Evolutionary conservation across 2,113 vertebrate genomes (phyloP).

Genomic region (Ginglymostoma cirratum): DNA sequence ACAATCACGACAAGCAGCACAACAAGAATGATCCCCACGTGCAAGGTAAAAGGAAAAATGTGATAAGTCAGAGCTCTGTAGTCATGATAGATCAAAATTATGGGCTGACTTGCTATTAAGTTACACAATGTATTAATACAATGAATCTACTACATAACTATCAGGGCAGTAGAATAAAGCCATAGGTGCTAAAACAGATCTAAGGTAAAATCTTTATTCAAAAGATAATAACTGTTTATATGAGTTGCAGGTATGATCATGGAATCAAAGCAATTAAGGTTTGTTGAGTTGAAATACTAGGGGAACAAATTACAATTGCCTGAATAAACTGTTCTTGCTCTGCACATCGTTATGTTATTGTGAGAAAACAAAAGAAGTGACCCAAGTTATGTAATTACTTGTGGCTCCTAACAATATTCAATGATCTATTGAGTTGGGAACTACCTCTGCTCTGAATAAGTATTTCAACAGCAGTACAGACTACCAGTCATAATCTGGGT

Average conservation of each 20-base stretch:
- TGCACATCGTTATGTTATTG: neutral
- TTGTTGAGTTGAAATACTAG: neutral
- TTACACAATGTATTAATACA: too few species aligned
- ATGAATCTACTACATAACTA: too few species aligned
- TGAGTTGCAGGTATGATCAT: neutral
- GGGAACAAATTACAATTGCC: neutral
- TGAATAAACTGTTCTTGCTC: neutral
- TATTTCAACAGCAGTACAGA: neutral
- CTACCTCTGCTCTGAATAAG: neutral
- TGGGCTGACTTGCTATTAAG: too few species aligned
- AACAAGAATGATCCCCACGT: too few species aligned
- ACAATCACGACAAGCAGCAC: too few species aligned
- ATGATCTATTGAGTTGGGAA: neutral
- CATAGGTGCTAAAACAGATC: neutral
- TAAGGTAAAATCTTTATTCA: neutral
- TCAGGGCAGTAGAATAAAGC: too few species aligned
- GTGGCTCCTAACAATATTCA: neutral
- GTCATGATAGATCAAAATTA: too few species aligned
- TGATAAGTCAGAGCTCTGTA: too few species aligned
- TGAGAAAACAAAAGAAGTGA: neutral
- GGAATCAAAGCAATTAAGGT: neutral
- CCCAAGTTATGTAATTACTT: neutral
- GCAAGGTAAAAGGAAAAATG: too few species aligned
- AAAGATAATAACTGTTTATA: neutral
- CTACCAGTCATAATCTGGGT: neutral